A percentile compares a stretch with the other conserved stretches of the same genome.
Conservation (phyloP, 2,113 vertebrate genomes). For the Archocentrus centrarchus region DNA sequence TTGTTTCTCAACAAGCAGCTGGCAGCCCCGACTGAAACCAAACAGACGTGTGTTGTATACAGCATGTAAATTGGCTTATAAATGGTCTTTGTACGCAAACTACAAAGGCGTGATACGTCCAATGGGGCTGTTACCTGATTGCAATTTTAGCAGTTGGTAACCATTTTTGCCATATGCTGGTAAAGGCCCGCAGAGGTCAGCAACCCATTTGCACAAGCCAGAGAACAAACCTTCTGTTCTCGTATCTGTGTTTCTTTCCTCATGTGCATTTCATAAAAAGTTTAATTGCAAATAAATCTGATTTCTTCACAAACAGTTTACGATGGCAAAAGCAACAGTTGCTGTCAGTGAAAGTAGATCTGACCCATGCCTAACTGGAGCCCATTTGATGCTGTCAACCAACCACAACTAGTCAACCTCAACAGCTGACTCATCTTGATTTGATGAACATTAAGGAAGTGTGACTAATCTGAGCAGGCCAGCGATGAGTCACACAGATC, state of each 20-base stretch:
- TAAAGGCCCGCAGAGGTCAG: background rate
- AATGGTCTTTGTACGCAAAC: slow-evolving; percentile 31
- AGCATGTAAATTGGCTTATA: slow-evolving; percentile 51
- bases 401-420: slow-evolving; percentile 27
- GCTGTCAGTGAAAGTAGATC: slow-evolving; percentile 33
- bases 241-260: background rate
- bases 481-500: slow-evolving; percentile 50
- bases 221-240: slow-evolving; percentile 16
- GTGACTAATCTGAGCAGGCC: slow-evolving; percentile 64
- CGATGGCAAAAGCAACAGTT: slow-evolving; percentile 2
- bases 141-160: slow-evolving; percentile 5
- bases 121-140: slow-evolving; percentile 39
- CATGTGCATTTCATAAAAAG: background rate
- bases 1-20: slow-evolving; percentile 73
- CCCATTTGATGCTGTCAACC: background rate
- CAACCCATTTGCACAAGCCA: slow-evolving; percentile 16
- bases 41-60: slow-evolving; percentile 48
- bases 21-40: slow-evolving; percentile 55
- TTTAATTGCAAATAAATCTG: background rate
- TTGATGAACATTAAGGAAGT: slow-evolving; percentile 56
- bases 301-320: background rate
- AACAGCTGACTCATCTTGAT: slow-evolving; percentile 55
- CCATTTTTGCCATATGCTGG: background rate
- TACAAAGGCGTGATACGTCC: slow-evolving; percentile 20
- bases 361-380: background rate